Percentiles rank a stretch among this genome's conserved stretches.
Conservation (phyloP, 2,113 vertebrate genomes). For the Typhlomys cinereus region DNA sequence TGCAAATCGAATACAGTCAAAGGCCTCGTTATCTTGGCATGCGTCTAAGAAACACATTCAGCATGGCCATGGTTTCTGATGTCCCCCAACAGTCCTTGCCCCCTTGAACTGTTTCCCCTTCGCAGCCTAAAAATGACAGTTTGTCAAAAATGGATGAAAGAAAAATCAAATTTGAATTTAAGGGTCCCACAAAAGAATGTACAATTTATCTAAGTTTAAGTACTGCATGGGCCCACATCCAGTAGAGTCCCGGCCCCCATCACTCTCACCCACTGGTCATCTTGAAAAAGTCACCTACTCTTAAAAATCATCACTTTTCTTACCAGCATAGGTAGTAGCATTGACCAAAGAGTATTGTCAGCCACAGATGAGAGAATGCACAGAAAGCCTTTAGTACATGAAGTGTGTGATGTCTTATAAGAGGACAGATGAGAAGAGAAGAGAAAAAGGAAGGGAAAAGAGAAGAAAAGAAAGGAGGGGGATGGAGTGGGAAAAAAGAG, state of each 20-base stretch:
- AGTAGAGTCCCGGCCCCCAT: background rate
- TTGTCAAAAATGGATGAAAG: slow-evolving; percentile 41
- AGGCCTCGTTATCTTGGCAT: slow-evolving; percentile 53
- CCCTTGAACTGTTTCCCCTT: background rate
- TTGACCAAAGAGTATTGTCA: background rate
- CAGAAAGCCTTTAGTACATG: background rate
- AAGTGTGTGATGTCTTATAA: no score
- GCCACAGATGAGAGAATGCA: background rate
- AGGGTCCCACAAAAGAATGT: background rate
- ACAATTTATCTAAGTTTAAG: background rate
- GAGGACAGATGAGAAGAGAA: background rate
- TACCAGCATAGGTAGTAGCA: background rate
- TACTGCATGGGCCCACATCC: background rate
- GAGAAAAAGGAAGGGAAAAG: no score
- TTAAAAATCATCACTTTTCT: background rate
- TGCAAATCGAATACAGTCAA: slow-evolving; percentile 69
- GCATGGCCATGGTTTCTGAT: background rate
- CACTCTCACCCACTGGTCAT: background rate
- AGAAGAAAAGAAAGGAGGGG: no score
- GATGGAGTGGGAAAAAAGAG: background rate
- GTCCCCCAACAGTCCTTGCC: background rate
- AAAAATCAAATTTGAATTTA: slow-evolving; percentile 38
- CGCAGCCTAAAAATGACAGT: background rate
- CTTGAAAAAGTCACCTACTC: background rate
- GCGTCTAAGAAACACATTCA: slow-evolving; percentile 41